Conservation (phyloP, 2,113 vertebrate genomes). For the Gadus chalcogrammus region DNA sequence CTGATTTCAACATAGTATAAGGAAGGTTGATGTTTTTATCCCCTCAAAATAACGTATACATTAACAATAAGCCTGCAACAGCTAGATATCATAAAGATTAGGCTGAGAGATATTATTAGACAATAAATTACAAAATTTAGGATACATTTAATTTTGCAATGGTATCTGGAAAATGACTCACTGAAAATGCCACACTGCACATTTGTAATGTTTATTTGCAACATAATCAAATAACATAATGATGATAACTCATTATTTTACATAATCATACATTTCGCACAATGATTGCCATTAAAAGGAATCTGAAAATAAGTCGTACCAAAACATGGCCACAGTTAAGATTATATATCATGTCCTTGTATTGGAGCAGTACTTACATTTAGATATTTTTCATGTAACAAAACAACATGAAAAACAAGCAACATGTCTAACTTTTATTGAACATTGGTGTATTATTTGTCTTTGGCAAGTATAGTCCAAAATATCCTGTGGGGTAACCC, state of each 20-base stretch:
- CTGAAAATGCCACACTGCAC: constrained; percentile 11
- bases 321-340: constrained; percentile 47
- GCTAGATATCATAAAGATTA: no score
- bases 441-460: constrained; percentile 46
- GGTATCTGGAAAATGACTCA: constrained; percentile 8
- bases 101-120: no score
- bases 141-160: background rate
- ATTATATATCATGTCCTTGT: constrained; percentile 41
- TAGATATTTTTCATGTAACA: constrained; percentile 51
- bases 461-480: constrained; percentile 63
- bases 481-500: constrained; percentile 42
- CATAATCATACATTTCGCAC: constrained; percentile 55
- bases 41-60: background rate
- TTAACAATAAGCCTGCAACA: background rate
- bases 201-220: constrained; percentile 49
- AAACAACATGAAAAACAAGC: constrained; percentile 30
- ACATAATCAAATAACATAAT: constrained; percentile 68
- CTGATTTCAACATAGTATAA: no score
- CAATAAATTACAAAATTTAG: no score
- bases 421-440: constrained; percentile 20
- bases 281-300: constrained; percentile 64
- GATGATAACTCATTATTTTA: constrained; percentile 64
- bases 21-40: no score
- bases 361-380: constrained; percentile 43
- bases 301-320: constrained; percentile 56